Evolutionary conservation across 1,140 invertebrate genomes (phyloP).

Genomic region (Achatina immaculata): DNA sequence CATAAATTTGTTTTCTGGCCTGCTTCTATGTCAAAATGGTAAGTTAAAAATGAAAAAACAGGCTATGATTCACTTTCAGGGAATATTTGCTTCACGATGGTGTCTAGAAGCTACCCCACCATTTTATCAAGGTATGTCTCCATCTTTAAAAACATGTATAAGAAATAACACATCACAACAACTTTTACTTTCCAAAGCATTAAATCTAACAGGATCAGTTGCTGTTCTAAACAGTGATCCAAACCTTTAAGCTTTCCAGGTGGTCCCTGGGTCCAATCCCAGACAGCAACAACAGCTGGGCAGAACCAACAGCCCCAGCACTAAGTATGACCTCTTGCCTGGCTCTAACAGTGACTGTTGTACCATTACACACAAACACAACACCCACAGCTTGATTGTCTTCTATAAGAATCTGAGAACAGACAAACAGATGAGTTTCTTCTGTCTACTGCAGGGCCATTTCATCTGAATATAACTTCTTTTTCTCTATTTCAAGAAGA

Average conservation of each 20-base stretch:
- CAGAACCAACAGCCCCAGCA: slow-evolving; percentile 87
- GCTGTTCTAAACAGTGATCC: no score
- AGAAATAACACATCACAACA: no score
- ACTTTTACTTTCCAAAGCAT: no score
- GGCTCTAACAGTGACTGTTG: slow-evolving; percentile 75
- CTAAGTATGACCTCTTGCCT: slow-evolving; percentile 86
- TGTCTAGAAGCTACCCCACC: no score
- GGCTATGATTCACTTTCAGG: no score
- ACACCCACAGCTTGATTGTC: slow-evolving; percentile 59
- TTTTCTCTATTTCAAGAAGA: background rate
- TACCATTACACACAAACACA: slow-evolving; percentile 61
- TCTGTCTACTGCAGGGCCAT: background rate
- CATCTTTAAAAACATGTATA: no score
- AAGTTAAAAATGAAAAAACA: no score
- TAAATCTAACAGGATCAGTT: no score
- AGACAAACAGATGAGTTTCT: slow-evolving; percentile 5
- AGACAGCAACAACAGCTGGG: slow-evolving; percentile 90
- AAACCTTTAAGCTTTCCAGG: slow-evolving; percentile 47
- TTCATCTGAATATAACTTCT: background rate
- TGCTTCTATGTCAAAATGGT: no score
- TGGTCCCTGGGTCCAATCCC: slow-evolving; percentile 82
- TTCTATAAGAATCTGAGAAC: slow-evolving; percentile 48
- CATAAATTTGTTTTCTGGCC: no score
- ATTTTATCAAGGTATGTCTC: no score
- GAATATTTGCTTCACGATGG: no score